Evolutionary conservation across 2,797 vertebrate species (phyloP).

Genomic region (Acrossocheilus fasciatus): DNA sequence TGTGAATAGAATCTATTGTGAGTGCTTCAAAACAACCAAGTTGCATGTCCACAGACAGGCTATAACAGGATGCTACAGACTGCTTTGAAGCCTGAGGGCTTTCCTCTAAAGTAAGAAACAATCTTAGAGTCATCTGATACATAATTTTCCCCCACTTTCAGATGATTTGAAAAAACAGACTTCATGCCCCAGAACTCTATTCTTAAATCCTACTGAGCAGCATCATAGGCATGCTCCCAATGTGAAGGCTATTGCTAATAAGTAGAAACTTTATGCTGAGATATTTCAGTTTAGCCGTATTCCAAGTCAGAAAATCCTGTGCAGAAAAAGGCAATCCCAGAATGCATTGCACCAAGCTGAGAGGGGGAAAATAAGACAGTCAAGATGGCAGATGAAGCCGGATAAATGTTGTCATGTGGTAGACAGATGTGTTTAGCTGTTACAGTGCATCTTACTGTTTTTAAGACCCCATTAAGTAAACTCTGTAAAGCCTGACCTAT

Average conservation of each 20-base stretch:
- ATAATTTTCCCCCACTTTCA: neutral
- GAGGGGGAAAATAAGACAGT: neutral
- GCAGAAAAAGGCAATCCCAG: neutral
- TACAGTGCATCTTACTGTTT: neutral
- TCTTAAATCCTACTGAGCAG: neutral
- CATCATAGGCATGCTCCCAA: neutral
- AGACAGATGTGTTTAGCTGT: neutral
- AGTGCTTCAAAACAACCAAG: neutral
- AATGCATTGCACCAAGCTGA: neutral
- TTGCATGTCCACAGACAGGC: neutral
- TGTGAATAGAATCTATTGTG: neutral
- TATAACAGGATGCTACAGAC: constrained; percentile 1
- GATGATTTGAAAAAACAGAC: neutral
- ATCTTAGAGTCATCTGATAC: constrained; percentile 1
- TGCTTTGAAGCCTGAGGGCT: neutral
- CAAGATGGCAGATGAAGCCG: neutral
- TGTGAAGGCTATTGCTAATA: neutral
- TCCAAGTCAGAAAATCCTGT: neutral
- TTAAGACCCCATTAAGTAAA: neutral
- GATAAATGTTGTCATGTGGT: neutral
- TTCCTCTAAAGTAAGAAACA: neutral
- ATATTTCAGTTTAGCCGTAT: neutral
- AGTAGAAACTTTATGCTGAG: neutral
- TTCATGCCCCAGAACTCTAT: neutral
- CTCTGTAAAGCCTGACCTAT: neutral